Percentiles rank a stretch among this genome's conserved stretches.
phyloP scores from a whole-genome alignment of 1,140 invertebrate species.

The Calycopis cecrops region DNA sequence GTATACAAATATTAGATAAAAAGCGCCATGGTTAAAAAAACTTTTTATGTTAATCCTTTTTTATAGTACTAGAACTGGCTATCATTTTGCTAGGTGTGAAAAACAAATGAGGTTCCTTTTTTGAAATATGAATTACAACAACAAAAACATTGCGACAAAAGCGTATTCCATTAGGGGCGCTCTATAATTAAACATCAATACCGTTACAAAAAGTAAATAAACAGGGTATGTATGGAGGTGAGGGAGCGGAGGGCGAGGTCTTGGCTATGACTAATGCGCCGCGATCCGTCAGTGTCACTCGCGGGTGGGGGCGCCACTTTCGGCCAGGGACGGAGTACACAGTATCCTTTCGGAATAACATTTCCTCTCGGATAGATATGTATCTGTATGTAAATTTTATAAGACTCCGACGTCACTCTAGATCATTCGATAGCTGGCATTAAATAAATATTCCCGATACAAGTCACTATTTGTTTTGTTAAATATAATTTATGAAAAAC shows the following conservation, averaged over 20 bases:
- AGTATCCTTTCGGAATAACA: constrained; percentile 64
- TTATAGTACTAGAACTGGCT: too few species aligned
- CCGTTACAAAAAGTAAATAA: constrained; percentile 74
- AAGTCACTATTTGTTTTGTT: too few species aligned
- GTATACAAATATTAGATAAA: too few species aligned
- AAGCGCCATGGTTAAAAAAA: too few species aligned
- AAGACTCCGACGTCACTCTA: constrained; percentile 16
- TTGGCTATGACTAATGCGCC: constrained; percentile 69
- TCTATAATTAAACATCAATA: constrained; percentile 75
- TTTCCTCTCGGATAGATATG: constrained; percentile 59
- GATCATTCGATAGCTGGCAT: not conserved
- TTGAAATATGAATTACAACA: constrained; percentile 22
- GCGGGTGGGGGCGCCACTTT: constrained; percentile 55
- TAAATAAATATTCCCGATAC: too few species aligned
- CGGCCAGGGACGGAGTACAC: constrained; percentile 50
- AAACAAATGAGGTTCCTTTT: constrained; percentile 5
- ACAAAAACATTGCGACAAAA: constrained; percentile 57
- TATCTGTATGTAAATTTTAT: constrained; percentile 66
- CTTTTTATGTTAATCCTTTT: too few species aligned
- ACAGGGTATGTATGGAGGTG: constrained; percentile 57
- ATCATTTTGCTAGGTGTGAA: not conserved
- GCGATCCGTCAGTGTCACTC: constrained; percentile 70
- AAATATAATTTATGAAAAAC: not conserved
- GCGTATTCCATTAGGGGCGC: constrained; percentile 55
- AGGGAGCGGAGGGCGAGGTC: constrained; percentile 47